Evolutionary conservation across 2,888 invertebrate genomes (phyloP), one percentile per base, ranked within the genome.

Genomic region (Drosophila prostipennis): DNA sequence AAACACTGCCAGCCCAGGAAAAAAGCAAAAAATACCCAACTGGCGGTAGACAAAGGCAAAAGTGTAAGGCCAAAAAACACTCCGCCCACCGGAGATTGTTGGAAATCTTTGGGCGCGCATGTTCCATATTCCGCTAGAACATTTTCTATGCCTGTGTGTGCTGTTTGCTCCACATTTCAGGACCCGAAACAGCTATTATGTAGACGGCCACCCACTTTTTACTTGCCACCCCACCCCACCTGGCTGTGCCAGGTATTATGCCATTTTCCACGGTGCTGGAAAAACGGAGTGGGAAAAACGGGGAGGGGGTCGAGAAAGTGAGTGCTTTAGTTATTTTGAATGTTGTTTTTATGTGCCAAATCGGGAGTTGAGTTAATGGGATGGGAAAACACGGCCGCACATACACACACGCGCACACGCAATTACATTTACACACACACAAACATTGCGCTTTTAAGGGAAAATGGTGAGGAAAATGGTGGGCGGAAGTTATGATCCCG

Each of bases 251-350:
- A 19, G 37, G 64, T 64, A 51, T 64, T 64, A 64, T 61, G 51
- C 49, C 63, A 60, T 63, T 42, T 42, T 48, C 26, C n/a, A 40
- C 8, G 14, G 46, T n/a, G 2, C 11, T 7, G 36, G 4, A 19
- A 2, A 2, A 2, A 2, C 1, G 19, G 19, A 8, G 8, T n/a
- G 45, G 42, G 5, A 14, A 7, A 36, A 4, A 2, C 4, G 16
- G 40, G 14, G 3, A 8, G 40, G 11, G 49, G 42, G 42, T 42
- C 23, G 46, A 39, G 34, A 46, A 60, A 60, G 63, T 60, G 63
- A 65, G 65, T 64, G 54, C 65, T 65, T 65, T 65, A 65, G 65
- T 65, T 65, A 65, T 65, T 65, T 65, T 65, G 65, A 65, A 65
- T 65, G 65, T 65, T 63, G 59, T 63, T 63, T 63, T 63, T 59